These are phyloP conservation scores for Drosophila basisetae DNA, from an alignment of 2,888 invertebrate species.

Conservation along the genomic window DNA sequence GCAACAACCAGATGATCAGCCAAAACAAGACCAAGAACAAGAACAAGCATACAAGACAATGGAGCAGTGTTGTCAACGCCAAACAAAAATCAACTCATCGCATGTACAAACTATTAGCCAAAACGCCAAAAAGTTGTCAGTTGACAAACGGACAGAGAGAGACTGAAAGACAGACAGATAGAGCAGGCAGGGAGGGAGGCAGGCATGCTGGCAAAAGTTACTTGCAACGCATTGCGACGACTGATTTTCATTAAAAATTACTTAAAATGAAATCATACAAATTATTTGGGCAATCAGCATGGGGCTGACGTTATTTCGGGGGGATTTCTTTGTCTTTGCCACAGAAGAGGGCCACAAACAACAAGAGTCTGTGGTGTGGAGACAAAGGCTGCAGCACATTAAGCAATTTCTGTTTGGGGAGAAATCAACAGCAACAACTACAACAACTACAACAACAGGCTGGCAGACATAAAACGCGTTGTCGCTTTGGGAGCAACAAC, in stretches of 20 bases:
- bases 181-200: conserved; percentile 1
- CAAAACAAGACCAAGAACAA: conserved; percentile 34
- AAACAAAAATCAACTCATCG: conserved; percentile 67
- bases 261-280: conserved; percentile 80
- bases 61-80: conserved; percentile 62
- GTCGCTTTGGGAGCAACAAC: conserved; percentile 60
- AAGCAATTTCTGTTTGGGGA: conserved; percentile 63
- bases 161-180: background rate
- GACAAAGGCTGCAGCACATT: conserved; percentile 72
- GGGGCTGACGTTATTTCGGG: conserved; percentile 41
- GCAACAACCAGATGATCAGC: conserved; percentile 27
- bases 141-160: conserved; percentile 3
- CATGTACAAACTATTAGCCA: conserved; percentile 78
- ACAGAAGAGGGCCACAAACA: background rate
- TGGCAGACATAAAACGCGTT: conserved; percentile 12
- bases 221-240: conserved; percentile 48
- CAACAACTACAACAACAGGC: conserved; percentile 20
- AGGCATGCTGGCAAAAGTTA: conserved; percentile 12
- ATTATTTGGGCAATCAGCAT: conserved; percentile 68
- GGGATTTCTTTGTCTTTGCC: conserved; percentile 53
- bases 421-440: conserved; percentile 40
- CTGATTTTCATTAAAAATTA: conserved; percentile 83
- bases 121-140: conserved; percentile 71
- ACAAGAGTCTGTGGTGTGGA: conserved; percentile 16
- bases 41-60: conserved; percentile 43